Conservation (phyloP, 2,888 invertebrate genomes). For the Thereva nobilitata region DNA sequence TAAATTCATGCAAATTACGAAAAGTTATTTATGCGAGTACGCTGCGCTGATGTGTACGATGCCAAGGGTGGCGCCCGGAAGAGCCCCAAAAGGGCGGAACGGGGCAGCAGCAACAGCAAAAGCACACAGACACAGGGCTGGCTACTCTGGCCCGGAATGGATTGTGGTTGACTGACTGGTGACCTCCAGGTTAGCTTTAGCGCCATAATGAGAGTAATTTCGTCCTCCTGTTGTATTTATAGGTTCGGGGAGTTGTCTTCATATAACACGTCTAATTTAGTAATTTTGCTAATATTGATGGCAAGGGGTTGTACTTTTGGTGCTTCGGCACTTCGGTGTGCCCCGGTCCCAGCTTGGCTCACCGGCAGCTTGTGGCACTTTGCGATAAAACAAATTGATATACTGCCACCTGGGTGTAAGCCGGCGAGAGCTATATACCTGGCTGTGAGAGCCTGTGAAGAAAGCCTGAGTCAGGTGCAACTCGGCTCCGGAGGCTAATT, state of each 20-base stretch:
- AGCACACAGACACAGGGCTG: background rate
- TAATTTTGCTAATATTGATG: constrained; percentile 31
- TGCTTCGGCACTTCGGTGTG: no score
- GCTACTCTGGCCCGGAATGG: background rate
- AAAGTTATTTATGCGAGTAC: constrained; percentile 33
- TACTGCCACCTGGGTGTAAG: constrained; percentile 8
- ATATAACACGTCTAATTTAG: constrained; percentile 29
- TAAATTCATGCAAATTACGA: constrained; percentile 33
- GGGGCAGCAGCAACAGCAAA: background rate
- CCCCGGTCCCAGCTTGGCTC: background rate
- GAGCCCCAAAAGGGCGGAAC: background rate
- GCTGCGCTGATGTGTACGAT: constrained; percentile 13
- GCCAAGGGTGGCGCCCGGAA: background rate
- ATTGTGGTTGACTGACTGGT: constrained; percentile 13
- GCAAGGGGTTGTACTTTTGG: constrained; percentile 8
- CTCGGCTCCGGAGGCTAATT: no score
- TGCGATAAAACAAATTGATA: constrained; percentile 26
- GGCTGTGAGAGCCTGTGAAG: no score
- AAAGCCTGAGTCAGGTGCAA: no score
- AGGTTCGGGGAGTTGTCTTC: constrained; percentile 29
- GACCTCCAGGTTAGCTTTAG: constrained; percentile 28
- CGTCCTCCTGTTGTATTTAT: constrained; percentile 28
- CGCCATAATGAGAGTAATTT: constrained; percentile 30
- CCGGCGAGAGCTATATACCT: no score
- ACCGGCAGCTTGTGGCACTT: constrained; percentile 7